Evolutionary conservation across 2,113 vertebrate species (phyloP), one percentile per base, ranked within the genome.

Genomic region (Zapus hudsonius): DNA sequence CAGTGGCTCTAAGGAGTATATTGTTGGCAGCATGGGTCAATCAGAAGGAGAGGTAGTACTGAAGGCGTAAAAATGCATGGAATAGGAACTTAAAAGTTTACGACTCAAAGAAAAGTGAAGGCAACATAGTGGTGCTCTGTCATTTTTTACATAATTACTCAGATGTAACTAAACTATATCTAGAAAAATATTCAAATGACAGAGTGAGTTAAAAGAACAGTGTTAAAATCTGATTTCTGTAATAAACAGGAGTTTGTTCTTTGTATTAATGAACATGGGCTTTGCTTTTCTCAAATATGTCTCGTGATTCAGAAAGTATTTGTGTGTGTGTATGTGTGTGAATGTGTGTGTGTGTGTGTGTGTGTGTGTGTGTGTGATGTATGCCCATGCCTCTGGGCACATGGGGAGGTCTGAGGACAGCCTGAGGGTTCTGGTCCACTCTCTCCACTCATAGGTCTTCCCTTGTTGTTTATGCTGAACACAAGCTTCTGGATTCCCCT

Each of bases 61-160:
- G 13, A 11, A 23, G 27, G 38, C 22, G n/a, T 72, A 76, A 17
- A 72, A 52, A 76, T 7, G 29, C 63, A 69, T 29, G 66, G 81
- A 44, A 79, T 70, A 63, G 22, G 72, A 85, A 81, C 81, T 87
- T 57, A 15, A 84, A 93, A 55, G 25, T 33, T 47, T 8, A 29
- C 17, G 76, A 59, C 33, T 82, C 47, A 57, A 44, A 61, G 80
- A 70, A 61, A 59, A 78, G 40, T 25, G 6, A 27, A 66, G 47
- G 47, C 75, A 89, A 59, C 27, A 69, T 74, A 75, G 40, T 29
- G n/a, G 7, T 20, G 27, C 1, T 57, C 66, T n/a, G 27, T 44
- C 52, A 70, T 72, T 95, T 91, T 86, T n/a, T 44, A 92, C 64
- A 23, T 57, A 63, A 38, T 59, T 63, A 87, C 52, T n/a, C 29